A percentile compares a stretch with the other conserved stretches of the same genome.
Conservation (phyloP, 1,140 invertebrate species). For the Chironomus tepperi region DNA sequence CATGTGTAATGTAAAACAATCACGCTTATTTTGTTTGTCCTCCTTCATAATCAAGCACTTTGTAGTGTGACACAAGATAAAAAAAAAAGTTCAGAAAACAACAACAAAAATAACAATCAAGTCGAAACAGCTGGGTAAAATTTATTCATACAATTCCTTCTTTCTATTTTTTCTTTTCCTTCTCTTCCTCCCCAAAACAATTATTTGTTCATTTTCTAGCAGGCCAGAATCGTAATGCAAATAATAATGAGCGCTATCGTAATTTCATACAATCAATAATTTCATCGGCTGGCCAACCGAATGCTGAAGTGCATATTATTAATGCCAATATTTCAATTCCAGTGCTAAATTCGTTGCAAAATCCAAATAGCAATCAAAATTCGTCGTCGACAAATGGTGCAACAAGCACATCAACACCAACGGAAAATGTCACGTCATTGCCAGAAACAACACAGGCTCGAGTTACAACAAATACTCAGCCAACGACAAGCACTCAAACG, state of each 20-base stretch:
- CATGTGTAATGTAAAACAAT: background rate
- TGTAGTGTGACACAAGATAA: background rate
- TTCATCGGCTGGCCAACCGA: background rate
- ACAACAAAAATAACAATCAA: no score
- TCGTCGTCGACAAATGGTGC: background rate
- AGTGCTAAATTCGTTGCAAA: background rate
- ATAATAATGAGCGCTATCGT: background rate
- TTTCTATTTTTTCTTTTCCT: background rate
- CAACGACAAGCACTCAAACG: constrained; percentile 57
- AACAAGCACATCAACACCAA: constrained; percentile 11
- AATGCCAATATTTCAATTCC: constrained; percentile 16
- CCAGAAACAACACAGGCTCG: constrained; percentile 25
- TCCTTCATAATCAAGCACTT: background rate
- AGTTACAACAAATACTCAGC: constrained; percentile 50
- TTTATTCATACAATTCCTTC: background rate
- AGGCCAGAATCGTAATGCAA: background rate
- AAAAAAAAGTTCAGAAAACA: no score
- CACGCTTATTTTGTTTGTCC: background rate
- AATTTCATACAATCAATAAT: constrained; percentile 10
- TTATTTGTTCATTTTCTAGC: background rate
- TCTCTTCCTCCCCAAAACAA: no score
- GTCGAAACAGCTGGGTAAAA: background rate
- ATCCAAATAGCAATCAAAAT: background rate
- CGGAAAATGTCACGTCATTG: background rate
- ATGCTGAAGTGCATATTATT: constrained; percentile 1